Conservation (phyloP, 1,140 invertebrate genomes). For the Portunus trituberculatus region DNA sequence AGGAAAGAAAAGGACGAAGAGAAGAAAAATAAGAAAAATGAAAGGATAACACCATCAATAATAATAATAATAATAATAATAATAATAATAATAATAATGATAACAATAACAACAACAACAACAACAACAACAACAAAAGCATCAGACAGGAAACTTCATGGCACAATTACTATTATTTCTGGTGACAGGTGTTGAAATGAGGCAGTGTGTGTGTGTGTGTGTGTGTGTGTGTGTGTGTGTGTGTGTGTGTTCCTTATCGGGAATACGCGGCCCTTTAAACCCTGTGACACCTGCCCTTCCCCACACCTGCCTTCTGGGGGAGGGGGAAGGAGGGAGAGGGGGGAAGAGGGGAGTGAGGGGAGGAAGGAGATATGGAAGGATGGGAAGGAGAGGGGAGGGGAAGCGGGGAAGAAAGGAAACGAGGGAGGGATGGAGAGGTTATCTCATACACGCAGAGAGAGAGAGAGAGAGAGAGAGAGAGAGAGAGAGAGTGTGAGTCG, state of each 20-base stretch:
- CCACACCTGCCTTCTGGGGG: not conserved
- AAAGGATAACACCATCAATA: no score
- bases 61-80: not conserved
- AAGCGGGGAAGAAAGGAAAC: not conserved
- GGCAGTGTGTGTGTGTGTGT: conserved; percentile 26
- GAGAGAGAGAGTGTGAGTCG: not conserved
- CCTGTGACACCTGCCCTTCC: not conserved
- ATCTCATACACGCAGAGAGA: no score
- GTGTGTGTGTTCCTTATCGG: conserved; percentile 15
- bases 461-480: conserved; percentile 25
- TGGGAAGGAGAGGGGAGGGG: not conserved
- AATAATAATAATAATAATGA: not conserved
- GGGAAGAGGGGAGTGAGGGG: not conserved
- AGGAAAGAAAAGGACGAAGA: no score
- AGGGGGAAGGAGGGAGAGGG: not conserved
- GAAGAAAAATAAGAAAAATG: no score
- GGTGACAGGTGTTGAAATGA: not conserved
- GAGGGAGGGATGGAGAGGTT: no score
- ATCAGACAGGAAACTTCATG: not conserved
- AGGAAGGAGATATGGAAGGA: not conserved
- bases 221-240: conserved; percentile 1
- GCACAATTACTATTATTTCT: not conserved
- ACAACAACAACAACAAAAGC: not conserved
- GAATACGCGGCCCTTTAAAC: not conserved
- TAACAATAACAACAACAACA: not conserved